Evolutionary conservation across 1,140 invertebrate genomes (phyloP), one percentile per base, ranked within the genome.

Genomic region (Drosophila auraria): DNA sequence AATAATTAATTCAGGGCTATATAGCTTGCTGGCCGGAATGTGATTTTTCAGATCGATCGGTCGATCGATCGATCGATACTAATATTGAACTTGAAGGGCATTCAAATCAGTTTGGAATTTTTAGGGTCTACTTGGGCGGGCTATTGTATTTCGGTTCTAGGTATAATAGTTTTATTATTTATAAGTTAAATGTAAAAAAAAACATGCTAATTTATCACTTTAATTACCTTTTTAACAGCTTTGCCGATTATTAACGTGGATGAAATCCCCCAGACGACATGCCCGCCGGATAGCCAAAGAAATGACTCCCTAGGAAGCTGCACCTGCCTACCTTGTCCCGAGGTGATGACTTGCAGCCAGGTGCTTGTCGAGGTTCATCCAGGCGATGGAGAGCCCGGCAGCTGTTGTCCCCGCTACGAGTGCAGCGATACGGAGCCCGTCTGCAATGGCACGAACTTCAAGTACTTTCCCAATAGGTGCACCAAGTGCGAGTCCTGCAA

Each of bases 351-450:
- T 4, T 91, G 89, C 14, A 2, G 40, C 15, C 40, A 81, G 14
- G 62, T 91, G n/a, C 54, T 81, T 6, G 36, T 86, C 8, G 70
- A 82, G 33, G 33, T 80, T 15, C 42, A 59, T 57, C 36, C 11
- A 11, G n/a, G 23, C 78, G 70, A 42, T 27, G 83, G 54, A 2
- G 2, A 60, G 40, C 91, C 91, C 2, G 90, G 90, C 17, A 87
- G 45, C 25, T 91, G 91, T 58, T 92, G 91, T 57, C 38, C 77
- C 9, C 47, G 30, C 17, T 92, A 79, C 50, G n/a, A 66, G 9
- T 92, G 90, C 42, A 33, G 8, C 2, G 74, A 59, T 7, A 8
- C 25, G 2, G 58, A 78, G 53, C 73, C 72, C 6, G 12, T 54
- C 11, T 91, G 90, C 44, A 53, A 36, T 12, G 63, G n/a, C 0